These are phyloP conservation scores for Agonum fuliginosum DNA, from an alignment of 2,888 invertebrate genomes.

Conservation along the genomic window DNA sequence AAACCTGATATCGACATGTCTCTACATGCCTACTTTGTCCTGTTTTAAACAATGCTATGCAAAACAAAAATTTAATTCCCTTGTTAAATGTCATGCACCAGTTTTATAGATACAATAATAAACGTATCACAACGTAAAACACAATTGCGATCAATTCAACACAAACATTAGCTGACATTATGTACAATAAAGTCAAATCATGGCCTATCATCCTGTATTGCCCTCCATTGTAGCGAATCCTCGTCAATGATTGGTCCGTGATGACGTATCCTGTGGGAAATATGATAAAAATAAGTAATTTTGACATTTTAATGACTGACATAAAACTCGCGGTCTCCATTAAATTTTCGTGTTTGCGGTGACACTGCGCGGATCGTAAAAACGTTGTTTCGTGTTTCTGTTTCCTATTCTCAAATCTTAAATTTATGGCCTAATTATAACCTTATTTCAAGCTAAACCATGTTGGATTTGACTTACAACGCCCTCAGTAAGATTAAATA, in stretches of 20 bases:
- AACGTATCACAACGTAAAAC: no score
- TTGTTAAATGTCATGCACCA: no score
- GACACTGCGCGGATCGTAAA: conserved; percentile 35
- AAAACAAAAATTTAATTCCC: no score
- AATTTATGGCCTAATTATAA: conserved; percentile 41
- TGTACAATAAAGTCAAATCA: not conserved
- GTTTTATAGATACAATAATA: no score
- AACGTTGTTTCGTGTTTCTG: conserved; percentile 34
- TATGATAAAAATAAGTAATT: conserved; percentile 35
- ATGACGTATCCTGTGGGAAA: not conserved
- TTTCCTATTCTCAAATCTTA: conserved; percentile 41
- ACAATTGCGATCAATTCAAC: no score
- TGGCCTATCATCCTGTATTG: not conserved
- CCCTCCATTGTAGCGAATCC: not conserved
- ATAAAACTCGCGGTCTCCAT: conserved; percentile 31
- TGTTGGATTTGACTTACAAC: conserved; percentile 43
- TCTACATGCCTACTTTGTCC: no score
- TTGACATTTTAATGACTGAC: conserved; percentile 40
- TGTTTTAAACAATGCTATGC: no score
- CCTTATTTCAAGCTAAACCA: conserved; percentile 39
- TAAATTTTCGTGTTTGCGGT: conserved; percentile 14
- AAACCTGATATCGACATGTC: no score
- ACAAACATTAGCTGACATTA: not conserved
- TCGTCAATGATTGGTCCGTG: conserved; percentile 6
- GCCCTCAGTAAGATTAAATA: conserved; percentile 22